These are phyloP conservation scores for Drosophila multiciliata DNA, from an alignment of 2,888 invertebrate genomes.

Conservation along the genomic window DNA sequence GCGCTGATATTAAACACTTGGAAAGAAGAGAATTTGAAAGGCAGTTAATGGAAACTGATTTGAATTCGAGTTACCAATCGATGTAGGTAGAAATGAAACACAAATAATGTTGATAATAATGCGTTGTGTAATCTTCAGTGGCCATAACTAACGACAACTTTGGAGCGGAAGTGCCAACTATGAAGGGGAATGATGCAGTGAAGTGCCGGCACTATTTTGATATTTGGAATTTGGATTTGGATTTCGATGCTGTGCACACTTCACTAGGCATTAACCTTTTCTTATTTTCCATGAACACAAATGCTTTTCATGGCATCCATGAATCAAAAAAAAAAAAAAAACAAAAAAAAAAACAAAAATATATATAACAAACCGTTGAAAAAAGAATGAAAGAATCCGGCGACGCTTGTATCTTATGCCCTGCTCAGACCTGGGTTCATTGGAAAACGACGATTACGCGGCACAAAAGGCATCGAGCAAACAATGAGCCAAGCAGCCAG, in stretches of 20 bases:
- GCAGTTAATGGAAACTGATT: conserved; percentile 6
- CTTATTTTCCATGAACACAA: conserved; percentile 59
- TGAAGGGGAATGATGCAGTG: conserved; percentile 7
- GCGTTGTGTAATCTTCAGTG: conserved; percentile 41
- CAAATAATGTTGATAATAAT: conserved; percentile 42
- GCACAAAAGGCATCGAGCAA: conserved; percentile 74
- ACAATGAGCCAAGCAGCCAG: conserved; percentile 56
- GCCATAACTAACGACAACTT: conserved; percentile 58
- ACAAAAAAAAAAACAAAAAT: conserved; percentile 34
- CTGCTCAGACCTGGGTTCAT: conserved; percentile 70
- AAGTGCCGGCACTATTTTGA: conserved; percentile 38
- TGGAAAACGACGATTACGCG: conserved; percentile 79
- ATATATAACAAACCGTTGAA: conserved; percentile 15
- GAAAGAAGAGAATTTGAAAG: not conserved
- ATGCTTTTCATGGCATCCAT: conserved; percentile 64
- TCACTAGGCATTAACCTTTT: conserved; percentile 79
- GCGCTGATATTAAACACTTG: conserved; percentile 28
- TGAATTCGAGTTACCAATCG: conserved; percentile 4
- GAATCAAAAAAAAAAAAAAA: conserved; percentile 63
- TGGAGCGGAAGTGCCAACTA: conserved; percentile 70
- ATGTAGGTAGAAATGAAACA: not conserved
- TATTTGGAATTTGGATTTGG: conserved; percentile 4
- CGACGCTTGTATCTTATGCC: conserved; percentile 73
- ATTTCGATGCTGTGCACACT: conserved; percentile 72
- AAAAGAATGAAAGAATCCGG: conserved; percentile 65